Evolutionary conservation across 2,113 vertebrate species (phyloP).

Genomic region (Nipponia nippon): DNA sequence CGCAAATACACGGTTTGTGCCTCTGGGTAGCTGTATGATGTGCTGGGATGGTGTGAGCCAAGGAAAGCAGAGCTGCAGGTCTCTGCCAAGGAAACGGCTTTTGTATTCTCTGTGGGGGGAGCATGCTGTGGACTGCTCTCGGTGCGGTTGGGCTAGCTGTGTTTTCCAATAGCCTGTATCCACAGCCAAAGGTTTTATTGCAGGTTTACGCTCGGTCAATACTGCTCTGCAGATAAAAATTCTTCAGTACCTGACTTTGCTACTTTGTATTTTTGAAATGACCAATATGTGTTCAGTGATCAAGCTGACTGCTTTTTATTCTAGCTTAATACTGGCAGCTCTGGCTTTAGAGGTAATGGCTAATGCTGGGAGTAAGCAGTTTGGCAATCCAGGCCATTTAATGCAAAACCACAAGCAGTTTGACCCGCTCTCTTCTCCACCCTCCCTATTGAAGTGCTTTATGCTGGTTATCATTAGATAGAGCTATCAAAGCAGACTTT

Average conservation of each 20-base stretch:
- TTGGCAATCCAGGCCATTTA: background rate
- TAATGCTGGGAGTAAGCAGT: background rate
- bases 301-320: background rate
- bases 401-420: background rate
- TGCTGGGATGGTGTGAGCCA: background rate
- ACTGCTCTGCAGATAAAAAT: background rate
- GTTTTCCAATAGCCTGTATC: background rate
- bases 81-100: background rate
- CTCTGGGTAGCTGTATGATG: background rate
- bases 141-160: background rate
- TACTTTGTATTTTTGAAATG: background rate
- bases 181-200: background rate
- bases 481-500: background rate
- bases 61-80: background rate
- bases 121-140: accelerated
- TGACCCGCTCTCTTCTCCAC: background rate
- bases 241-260: background rate
- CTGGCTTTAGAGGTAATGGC: background rate
- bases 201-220: background rate
- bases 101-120: background rate
- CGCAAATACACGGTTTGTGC: background rate
- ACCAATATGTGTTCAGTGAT: background rate
- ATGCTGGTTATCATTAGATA: background rate
- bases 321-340: background rate
- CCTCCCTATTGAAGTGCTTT: background rate